Evolutionary conservation across 2,113 vertebrate genomes (phyloP).

Genomic region (Uria lomvia): DNA sequence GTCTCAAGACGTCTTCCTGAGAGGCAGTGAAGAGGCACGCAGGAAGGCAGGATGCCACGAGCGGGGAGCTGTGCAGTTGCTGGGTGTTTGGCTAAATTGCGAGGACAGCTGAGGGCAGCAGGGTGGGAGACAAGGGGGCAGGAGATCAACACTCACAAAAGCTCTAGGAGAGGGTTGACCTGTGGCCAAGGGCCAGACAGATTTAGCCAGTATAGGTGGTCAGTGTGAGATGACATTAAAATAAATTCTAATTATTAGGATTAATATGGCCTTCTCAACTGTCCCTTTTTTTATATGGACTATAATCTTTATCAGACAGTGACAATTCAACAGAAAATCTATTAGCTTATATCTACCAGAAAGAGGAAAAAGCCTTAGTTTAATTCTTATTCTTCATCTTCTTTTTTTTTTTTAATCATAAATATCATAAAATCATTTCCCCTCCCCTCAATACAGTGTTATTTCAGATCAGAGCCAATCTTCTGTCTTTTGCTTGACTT

Average conservation of each 20-base stretch:
- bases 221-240: neutral
- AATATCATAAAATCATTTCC: neutral
- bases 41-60: fast-evolving
- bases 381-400: neutral
- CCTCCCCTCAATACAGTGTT: neutral
- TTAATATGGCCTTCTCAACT: neutral
- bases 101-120: neutral
- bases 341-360: neutral
- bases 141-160: neutral
- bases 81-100: neutral
- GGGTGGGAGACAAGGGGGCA: neutral
- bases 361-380: neutral
- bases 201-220: neutral
- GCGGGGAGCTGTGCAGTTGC: fast-evolving
- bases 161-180: neutral
- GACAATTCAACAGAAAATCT: neutral
- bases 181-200: neutral
- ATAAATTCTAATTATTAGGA: neutral
- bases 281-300: neutral
- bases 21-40: too few species aligned
- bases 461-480: fast-evolving
- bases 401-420: neutral
- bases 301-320: neutral
- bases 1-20: neutral
- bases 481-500: neutral